Evolutionary conservation across 2,797 vertebrate species (phyloP), one percentile per base, ranked within the genome.

Genomic region (Myotis myotis): DNA sequence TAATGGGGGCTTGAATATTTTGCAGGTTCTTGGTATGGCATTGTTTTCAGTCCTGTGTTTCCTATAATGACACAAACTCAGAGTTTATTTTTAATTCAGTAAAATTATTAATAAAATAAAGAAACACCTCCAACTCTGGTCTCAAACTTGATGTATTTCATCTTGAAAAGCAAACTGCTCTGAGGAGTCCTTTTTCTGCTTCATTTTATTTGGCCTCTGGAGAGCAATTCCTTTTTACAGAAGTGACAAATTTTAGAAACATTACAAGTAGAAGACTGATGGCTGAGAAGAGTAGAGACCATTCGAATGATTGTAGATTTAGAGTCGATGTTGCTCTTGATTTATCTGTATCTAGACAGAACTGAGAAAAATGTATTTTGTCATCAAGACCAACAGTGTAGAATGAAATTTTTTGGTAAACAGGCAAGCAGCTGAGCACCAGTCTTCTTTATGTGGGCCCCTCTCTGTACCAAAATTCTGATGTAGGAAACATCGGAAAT

Each of bases 281-380:
- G 89, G 38, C 57, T 71, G 44, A 90, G 81, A 92, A 86, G 60
- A 86, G 6, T 12, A 76, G 85, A 88, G 79, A 86, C 49, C n/a
- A 66, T 96, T 89, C 92, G 96, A 97, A 90, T 95, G 95, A 93
- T 17, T 83, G 51, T 36, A 76, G 55, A 91, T 95, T 95, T 92
- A 93, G 55, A 92, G 49, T 49, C 71, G 47, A 84, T 66, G 25
- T 30, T 79, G 44, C 47, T 90, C 28, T 94, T 92, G 82, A 96
- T 96, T 96, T 97, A 94, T 96, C 87, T 88, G 49, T 60, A 41
- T 95, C 53, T 23, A 84, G 81, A 88, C n/a, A 60, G 53, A 94
- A 38, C 74, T 87, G 49, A 84, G 38, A 44, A 79, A 82, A 71
- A n/a, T 86, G 28, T 96, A 19, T 47, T 84, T 84, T 87, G 55